A percentile compares a stretch with the other conserved stretches of the same genome.
Evolutionary conservation across 2,797 vertebrate genomes (phyloP).

Genomic region (Strix occidentalis): DNA sequence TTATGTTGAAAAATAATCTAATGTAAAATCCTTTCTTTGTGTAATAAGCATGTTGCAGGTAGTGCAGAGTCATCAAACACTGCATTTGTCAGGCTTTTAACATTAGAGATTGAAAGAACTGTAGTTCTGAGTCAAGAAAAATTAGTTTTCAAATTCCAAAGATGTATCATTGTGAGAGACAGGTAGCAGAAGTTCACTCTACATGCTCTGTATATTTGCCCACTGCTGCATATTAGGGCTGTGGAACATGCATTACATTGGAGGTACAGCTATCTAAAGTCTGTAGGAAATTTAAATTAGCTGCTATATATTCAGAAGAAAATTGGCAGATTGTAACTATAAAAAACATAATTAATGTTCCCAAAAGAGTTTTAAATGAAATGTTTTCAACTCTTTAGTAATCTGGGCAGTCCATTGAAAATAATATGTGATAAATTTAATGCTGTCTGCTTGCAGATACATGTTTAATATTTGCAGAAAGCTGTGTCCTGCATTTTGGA

Average conservation of each 20-base stretch:
- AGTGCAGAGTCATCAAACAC: neutral
- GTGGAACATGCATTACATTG: neutral
- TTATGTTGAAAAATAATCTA: neutral
- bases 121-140: neutral
- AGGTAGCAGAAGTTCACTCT: neutral
- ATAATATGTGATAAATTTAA: slow-evolving; percentile 34
- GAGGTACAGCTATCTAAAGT: neutral
- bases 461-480: neutral
- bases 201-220: neutral
- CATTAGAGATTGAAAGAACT: neutral
- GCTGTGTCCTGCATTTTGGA: neutral
- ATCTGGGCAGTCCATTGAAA: slow-evolving; percentile 16
- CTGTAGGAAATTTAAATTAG: slow-evolving; percentile 36
- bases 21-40: neutral
- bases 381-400: slow-evolving; percentile 4
- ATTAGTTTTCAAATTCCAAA: slow-evolving; percentile 32
- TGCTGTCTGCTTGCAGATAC: neutral
- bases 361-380: slow-evolving; percentile 20
- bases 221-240: neutral
- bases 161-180: neutral
- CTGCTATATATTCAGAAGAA: neutral
- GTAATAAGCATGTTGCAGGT: neutral
- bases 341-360: slow-evolving; percentile 43
- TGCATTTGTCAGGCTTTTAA: slow-evolving; percentile 5
- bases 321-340: slow-evolving; percentile 3